Conservation (phyloP, 1,140 invertebrate genomes). For the Rhizoglyphus robini region DNA sequence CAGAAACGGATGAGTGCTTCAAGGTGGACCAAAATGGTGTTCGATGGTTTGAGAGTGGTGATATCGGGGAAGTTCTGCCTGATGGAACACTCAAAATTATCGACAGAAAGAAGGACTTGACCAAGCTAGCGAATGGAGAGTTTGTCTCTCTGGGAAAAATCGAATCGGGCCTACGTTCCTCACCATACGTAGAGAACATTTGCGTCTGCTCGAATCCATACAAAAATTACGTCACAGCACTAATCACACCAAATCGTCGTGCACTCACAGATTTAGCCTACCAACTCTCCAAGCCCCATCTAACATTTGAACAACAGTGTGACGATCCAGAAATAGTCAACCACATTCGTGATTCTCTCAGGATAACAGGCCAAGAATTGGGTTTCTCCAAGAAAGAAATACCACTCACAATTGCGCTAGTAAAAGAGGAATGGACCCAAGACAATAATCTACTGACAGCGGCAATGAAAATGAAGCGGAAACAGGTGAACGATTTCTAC, state of each 20-base stretch:
- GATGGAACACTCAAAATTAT: constrained; percentile 94
- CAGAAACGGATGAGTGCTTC: constrained; percentile 83
- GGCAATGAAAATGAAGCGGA: constrained; percentile 89
- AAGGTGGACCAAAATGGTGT: constrained; percentile 54
- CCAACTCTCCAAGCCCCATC: constrained; percentile 42
- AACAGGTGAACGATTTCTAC: constrained; percentile 83
- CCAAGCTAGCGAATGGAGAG: constrained; percentile 90
- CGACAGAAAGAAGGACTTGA: constrained; percentile 65
- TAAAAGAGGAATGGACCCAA: constrained; percentile 38
- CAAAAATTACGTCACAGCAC: constrained; percentile 69
- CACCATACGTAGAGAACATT: constrained; percentile 81
- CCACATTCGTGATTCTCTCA: neutral
- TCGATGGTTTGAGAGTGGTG: constrained; percentile 86
- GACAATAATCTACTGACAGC: constrained; percentile 53
- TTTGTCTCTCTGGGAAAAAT: constrained; percentile 39
- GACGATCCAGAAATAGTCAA: constrained; percentile 42
- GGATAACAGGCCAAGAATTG: neutral
- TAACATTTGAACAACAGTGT: constrained; percentile 46
- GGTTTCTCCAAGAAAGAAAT: constrained; percentile 32
- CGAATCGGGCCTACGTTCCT: constrained; percentile 77
- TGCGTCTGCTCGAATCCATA: constrained; percentile 77
- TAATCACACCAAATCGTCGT: constrained; percentile 67
- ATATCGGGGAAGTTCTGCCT: constrained; percentile 79
- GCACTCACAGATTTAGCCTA: constrained; percentile 49
- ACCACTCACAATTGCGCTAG: constrained; percentile 35